Conservation (phyloP, 30 jellyfish, hydroid and myxozoan species). For the Turritopsis rubra region DNA sequence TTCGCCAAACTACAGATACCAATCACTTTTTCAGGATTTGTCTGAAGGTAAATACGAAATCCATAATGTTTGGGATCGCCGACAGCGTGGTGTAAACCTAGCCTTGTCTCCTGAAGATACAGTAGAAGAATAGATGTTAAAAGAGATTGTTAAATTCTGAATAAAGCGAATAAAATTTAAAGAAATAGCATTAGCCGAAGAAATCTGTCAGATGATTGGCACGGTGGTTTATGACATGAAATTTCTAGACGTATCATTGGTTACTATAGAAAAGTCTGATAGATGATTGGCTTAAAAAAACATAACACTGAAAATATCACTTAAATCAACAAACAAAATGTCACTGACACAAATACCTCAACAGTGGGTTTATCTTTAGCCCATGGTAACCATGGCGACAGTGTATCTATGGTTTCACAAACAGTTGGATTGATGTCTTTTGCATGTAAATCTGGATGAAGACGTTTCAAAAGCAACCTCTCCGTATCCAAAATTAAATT, state of each 20-base stretch:
- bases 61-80: neutral
- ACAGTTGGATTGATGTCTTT: conserved; percentile 15
- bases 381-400: conserved; percentile 24
- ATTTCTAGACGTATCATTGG: too few species aligned
- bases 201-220: too few species aligned
- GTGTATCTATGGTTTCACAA: conserved; percentile 15
- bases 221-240: too few species aligned
- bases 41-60: conserved; percentile 16
- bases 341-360: neutral
- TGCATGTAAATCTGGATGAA: conserved; percentile 6
- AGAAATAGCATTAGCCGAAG: too few species aligned
- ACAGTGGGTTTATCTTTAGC: conserved; percentile 10
- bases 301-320: too few species aligned
- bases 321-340: neutral
- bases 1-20: conserved; percentile 11
- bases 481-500: neutral
- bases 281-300: too few species aligned
- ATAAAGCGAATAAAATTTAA: too few species aligned
- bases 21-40: neutral
- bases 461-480: conserved; percentile 1
- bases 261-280: too few species aligned
- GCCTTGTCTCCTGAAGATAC: neutral
- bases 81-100: neutral
- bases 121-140: too few species aligned
- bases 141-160: too few species aligned